A percentile compares a stretch with the other conserved stretches of the same genome.
phyloP scores from a whole-genome alignment of 2,888 invertebrate species.

The Malthinus flaveolus region DNA sequence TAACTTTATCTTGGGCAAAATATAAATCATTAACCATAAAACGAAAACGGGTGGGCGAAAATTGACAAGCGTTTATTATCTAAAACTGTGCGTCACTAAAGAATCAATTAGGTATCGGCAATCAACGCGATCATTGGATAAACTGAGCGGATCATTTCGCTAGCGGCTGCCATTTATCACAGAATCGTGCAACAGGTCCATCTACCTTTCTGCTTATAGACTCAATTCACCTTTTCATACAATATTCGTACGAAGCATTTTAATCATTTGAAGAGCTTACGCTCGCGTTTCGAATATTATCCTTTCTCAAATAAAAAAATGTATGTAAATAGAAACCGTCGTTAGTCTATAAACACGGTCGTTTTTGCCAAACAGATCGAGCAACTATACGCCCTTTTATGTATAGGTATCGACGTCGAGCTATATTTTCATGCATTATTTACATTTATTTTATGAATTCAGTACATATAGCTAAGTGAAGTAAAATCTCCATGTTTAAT shows the following conservation, averaged over 20 bases:
- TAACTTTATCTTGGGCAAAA: neutral
- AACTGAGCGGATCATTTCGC: constrained; percentile 27
- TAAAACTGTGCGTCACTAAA: constrained; percentile 16
- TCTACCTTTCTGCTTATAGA: constrained; percentile 31
- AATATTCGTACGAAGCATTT: constrained; percentile 2
- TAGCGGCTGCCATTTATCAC: constrained; percentile 29
- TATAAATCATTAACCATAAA: constrained; percentile 7
- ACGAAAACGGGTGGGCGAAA: neutral
- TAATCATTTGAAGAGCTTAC: constrained; percentile 4
- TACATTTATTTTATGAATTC: neutral
- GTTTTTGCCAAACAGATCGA: constrained; percentile 24
- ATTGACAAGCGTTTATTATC: constrained; percentile 13
- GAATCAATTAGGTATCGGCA: constrained; percentile 26
- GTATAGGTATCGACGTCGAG: neutral
- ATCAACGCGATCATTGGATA: constrained; percentile 28
- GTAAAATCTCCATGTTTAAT: too few relatives aligned
- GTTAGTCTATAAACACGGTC: constrained; percentile 10
- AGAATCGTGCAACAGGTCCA: constrained; percentile 36
- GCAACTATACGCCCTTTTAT: neutral
- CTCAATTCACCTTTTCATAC: constrained; percentile 20
- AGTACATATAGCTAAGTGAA: neutral
- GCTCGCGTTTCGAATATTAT: constrained; percentile 35
- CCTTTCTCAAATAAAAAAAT: constrained; percentile 32
- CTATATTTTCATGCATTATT: constrained; percentile 3
- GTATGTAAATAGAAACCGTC: constrained; percentile 33